Base-by-base conservation (phyloP, 2,113 vertebrate species). In the Percina caprodes region DNA sequence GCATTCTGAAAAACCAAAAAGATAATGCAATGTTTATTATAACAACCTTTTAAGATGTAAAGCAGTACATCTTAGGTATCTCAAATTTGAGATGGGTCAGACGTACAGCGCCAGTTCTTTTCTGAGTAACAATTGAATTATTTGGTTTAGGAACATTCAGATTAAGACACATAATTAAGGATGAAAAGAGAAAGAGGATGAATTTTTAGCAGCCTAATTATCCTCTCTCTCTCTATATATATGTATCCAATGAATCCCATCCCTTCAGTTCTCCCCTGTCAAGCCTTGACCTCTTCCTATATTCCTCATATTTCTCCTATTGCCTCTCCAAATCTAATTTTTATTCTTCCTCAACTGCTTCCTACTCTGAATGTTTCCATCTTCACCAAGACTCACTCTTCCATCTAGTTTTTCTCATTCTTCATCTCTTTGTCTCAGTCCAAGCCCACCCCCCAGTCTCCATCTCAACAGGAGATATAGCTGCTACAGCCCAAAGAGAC, bases 1-100 rank as follows among this genome's bases (percentile, higher is more conserved):
- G 98, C 96, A 93, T 93, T 97, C 95, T 96, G 83, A 42, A 81
- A 46, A 72, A 45, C 2, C 42, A 58, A 45, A 75, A 70, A 58
- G 1, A 76, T 58, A 0, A 62, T 13, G 21, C n/a, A 46, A 60
- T 58, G 15, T 49, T 69, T 9, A n/a, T 18, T 13, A 48, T 60
- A 63, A 59, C 21, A 66, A 24, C 49, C 33, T 74, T 24, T 67
- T 23, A 33, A 70, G 67, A 72, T 68, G 55, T 39, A 76, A 85
- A 71, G 61, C 9, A 58, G n/a, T 42, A 26, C 51, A 21, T 51
- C 45, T 51, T 65, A 33, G 16, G 19, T n/a, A 7, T 6, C 26
- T 70, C n/a, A 42, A 2, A 35, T 68, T 10, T 68, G 9, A 77
- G 46, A 63, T 63, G n/a, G 3, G 19, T 69, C 52, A 60, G 35